Conservation (phyloP, 1,140 invertebrate species). For the Ips nitidus region DNA sequence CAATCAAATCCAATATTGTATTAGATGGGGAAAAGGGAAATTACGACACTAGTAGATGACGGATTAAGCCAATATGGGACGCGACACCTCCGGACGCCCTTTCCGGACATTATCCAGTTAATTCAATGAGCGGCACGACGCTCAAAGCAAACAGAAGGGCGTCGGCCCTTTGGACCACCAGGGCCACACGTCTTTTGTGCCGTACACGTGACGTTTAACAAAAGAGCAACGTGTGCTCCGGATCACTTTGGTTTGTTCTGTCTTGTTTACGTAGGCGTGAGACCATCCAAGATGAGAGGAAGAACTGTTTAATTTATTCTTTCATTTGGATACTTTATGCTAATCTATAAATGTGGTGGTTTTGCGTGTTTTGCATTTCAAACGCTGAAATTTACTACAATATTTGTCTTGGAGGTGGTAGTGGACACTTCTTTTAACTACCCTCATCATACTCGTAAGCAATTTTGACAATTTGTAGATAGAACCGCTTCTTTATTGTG, state of each 20-base stretch:
- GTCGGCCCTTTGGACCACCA: conserved; percentile 24
- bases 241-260: conserved; percentile 30
- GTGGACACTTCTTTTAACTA: too few relatives aligned
- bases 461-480: too few relatives aligned
- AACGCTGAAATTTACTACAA: too few relatives aligned
- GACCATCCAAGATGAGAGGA: conserved; percentile 2
- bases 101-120: conserved; percentile 42
- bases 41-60: conserved; percentile 26
- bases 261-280: conserved; percentile 30
- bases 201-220: conserved; percentile 38
- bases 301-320: conserved; percentile 19
- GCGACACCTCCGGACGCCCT: conserved; percentile 39
- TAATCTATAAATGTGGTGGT: too few relatives aligned
- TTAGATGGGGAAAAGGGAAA: neutral
- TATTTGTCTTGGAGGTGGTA: too few relatives aligned
- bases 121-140: conserved; percentile 46
- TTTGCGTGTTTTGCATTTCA: too few relatives aligned
- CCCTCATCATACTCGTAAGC: too few relatives aligned
- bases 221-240: conserved; percentile 15
- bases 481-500: too few relatives aligned
- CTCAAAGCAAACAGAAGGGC: conserved; percentile 45
- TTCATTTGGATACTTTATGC: neutral
- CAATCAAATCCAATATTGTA: neutral
- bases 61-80: conserved; percentile 40
- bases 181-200: conserved; percentile 38